phyloP scores from a whole-genome alignment of 2,797 vertebrate species.

The Fringilla coelebs region DNA sequence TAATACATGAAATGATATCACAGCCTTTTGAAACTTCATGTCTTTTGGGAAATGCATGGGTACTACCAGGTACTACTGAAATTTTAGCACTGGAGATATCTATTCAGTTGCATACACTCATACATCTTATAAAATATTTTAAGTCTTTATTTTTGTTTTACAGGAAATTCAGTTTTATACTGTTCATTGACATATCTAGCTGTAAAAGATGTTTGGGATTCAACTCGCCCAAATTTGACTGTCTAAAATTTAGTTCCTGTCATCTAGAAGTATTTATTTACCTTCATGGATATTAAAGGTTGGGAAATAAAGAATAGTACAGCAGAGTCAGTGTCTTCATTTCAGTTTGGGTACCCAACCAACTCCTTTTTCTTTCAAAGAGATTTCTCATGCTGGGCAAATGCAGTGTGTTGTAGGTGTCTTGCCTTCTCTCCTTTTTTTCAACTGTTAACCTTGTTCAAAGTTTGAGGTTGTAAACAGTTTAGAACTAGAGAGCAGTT shows the following conservation, averaged over 20 bases:
- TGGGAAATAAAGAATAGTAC: neutral
- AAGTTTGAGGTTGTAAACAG: neutral
- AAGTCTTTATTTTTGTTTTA: neutral
- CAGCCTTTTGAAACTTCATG: neutral
- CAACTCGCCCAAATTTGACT: neutral
- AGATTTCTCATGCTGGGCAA: neutral
- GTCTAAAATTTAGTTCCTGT: neutral
- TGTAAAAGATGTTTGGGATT: neutral
- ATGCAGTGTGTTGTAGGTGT: neutral
- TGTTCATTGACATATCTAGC: neutral
- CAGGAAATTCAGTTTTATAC: neutral
- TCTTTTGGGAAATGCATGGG: neutral
- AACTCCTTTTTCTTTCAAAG: neutral
- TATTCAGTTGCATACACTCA: too few relatives aligned
- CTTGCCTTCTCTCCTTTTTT: neutral
- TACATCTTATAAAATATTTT: neutral
- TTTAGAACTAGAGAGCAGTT: neutral
- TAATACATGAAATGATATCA: neutral
- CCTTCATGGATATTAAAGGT: neutral
- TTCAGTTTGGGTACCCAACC: neutral
- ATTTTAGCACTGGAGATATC: neutral
- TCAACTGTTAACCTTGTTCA: neutral
- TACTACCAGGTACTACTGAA: neutral
- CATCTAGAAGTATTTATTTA: neutral
- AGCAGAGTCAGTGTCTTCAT: neutral